Conservation (phyloP, 1,140 invertebrate species). For the Whitmania pigra region DNA sequence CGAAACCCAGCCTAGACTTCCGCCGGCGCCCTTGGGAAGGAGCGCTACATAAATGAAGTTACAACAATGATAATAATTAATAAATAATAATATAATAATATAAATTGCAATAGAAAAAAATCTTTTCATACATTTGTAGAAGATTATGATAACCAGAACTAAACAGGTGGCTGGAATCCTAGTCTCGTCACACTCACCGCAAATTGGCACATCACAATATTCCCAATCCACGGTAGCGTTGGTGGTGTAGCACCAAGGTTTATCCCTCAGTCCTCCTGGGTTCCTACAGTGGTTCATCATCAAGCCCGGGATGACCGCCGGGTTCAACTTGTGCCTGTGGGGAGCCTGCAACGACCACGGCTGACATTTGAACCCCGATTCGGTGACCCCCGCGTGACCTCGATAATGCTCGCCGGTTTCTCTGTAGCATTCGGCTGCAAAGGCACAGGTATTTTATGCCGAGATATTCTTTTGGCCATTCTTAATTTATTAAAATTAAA, state of each 20-base stretch:
- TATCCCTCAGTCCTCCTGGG: slow-evolving; percentile 77
- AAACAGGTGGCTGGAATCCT: too few relatives aligned
- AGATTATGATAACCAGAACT: too few relatives aligned
- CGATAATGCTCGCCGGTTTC: slow-evolving; percentile 79
- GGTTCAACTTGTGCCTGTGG: slow-evolving; percentile 65
- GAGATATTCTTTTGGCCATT: neutral
- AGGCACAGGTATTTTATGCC: slow-evolving; percentile 22
- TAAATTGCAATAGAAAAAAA: too few relatives aligned
- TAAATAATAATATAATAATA: too few relatives aligned
- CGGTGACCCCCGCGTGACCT: slow-evolving; percentile 71
- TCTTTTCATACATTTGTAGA: too few relatives aligned
- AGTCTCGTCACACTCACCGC: slow-evolving; percentile 51
- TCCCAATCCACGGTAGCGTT: slow-evolving; percentile 71
- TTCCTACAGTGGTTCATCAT: slow-evolving; percentile 87
- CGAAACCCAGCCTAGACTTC: too few relatives aligned
- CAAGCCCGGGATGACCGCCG: slow-evolving; percentile 78
- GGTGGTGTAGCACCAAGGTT: slow-evolving; percentile 85
- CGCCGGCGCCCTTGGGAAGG: too few relatives aligned
- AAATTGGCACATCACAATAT: slow-evolving; percentile 73
- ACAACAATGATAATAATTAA: too few relatives aligned
- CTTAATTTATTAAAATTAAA: neutral
- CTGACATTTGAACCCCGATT: slow-evolving; percentile 70
- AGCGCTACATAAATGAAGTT: too few relatives aligned
- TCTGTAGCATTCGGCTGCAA: slow-evolving; percentile 61
- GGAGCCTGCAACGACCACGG: slow-evolving; percentile 71